Percentiles rank a stretch among this genome's conserved stretches.
These are phyloP conservation scores for Ceriagrion tenellum DNA, from an alignment of 2,888 invertebrate genomes.

Conservation along the genomic window DNA sequence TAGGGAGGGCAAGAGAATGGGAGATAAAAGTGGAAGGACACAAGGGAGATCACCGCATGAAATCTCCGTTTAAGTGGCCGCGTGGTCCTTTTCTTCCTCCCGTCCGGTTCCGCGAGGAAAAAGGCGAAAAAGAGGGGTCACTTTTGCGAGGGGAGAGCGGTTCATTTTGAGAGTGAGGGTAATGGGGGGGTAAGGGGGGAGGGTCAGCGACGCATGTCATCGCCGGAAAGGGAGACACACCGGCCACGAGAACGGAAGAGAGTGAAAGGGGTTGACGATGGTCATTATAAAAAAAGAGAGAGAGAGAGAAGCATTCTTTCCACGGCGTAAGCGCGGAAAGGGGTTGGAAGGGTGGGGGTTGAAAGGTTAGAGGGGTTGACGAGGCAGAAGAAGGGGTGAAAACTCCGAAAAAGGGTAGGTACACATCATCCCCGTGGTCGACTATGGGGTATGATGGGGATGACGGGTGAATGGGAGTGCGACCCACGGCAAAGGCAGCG, in stretches of 20 bases:
- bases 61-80: conserved; percentile 65
- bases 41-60: background rate
- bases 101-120: background rate
- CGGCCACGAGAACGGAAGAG: background rate
- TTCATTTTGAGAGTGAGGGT: background rate
- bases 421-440: background rate
- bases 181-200: background rate
- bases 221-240: background rate
- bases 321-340: background rate
- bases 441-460: background rate
- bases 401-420: background rate
- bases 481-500: background rate
- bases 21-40: no score
- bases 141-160: background rate
- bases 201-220: conserved; percentile 52
- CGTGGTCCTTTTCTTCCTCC: conserved; percentile 21
- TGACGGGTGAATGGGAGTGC: background rate
- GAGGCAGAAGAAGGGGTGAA: conserved; percentile 18
- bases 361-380: background rate
- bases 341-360: background rate
- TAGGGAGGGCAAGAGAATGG: background rate
- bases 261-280: background rate
- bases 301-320: background rate
- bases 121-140: background rate
- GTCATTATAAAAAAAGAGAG: background rate